phyloP scores from a whole-genome alignment of 2,113 vertebrate species.

The Odontophorus gujanensis region DNA sequence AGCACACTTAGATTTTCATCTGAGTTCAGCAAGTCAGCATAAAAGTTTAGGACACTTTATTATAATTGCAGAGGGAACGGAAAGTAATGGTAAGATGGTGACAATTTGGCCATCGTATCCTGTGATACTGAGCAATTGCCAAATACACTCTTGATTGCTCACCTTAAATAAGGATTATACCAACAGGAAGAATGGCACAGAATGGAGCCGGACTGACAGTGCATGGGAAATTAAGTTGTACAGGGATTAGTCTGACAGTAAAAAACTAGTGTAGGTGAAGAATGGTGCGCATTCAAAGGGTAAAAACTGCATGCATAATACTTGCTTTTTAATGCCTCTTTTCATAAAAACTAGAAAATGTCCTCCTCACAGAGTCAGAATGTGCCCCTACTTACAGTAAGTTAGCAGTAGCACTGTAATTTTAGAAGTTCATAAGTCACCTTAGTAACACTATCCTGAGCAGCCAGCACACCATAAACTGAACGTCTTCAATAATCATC shows the following conservation, averaged over 20 bases:
- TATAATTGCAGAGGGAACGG: conserved; percentile 7
- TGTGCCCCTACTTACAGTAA: background rate
- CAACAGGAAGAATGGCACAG: background rate
- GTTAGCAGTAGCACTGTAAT: background rate
- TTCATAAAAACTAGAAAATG: conserved; percentile 19
- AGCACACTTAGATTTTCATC: conserved; percentile 15
- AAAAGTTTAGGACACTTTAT: conserved; percentile 19
- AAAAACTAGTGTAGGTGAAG: background rate
- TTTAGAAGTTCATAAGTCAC: background rate
- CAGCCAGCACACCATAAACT: background rate
- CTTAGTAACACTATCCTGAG: background rate
- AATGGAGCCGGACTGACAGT: conserved; percentile 7
- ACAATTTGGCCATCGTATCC: conserved; percentile 34
- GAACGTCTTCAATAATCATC: background rate
- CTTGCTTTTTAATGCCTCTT: background rate
- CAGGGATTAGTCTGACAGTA: background rate
- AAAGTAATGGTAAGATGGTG: conserved; percentile 12
- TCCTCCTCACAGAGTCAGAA: background rate
- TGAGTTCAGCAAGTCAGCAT: conserved; percentile 56
- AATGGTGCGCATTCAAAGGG: background rate
- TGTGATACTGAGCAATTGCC: conserved; percentile 16
- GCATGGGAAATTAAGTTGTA: background rate
- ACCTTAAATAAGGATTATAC: conserved; percentile 28
- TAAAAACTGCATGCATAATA: background rate
- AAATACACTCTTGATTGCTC: conserved; percentile 51